Base-by-base conservation (phyloP, 2,797 vertebrate species). In the Chanos chanos region DNA sequence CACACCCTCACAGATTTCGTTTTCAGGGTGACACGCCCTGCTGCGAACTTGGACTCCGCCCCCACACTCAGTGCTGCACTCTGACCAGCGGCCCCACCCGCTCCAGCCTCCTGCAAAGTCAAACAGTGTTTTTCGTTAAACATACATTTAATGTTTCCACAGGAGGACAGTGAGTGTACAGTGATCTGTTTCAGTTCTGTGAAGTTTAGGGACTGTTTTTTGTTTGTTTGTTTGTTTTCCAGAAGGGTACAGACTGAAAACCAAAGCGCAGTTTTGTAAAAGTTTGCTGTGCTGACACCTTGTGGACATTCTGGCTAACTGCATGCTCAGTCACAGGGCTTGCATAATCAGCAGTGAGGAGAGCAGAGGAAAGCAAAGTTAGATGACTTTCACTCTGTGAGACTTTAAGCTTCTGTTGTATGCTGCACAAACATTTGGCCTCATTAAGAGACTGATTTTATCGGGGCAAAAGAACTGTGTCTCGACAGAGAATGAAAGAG, bases 21-120 rank as follows among this genome's bases (percentile, higher is more conserved):
- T 79, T 0, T 93, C 92, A 0, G 94, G 91, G 69, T 93, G 91
- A 73, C 96, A 98, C 49, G 80, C 75, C 21, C 97, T 88, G 67
- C 91, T 95, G 63, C 96, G 92, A 24, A 94, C 91, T 86, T 99
- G 97, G 56, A 96, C 89, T 78, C 97, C 96, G 2, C 94, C 95
- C 0, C 94, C 95, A 10, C 97, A 99, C 77, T 98, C 94, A 77
- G 92, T 91, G 79, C 94, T 99, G 85, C 97, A 98, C 41, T 93
- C 94, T 0, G 94, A 94, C 96, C 97, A 98, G 66, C 91, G 85
- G 3, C 92, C 92, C 97, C 97, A 99, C 0, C 89, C 74, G 41
- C 91, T 92, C 97, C 96, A 99, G 72, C 93, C 94, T 56, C 93
- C 97, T 91, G 85, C 61, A 70, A 49, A 18, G 44, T 45, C 4